These are phyloP conservation scores for Ennomos quercinarius DNA, from an alignment of 2,888 invertebrate genomes.

Conservation along the genomic window DNA sequence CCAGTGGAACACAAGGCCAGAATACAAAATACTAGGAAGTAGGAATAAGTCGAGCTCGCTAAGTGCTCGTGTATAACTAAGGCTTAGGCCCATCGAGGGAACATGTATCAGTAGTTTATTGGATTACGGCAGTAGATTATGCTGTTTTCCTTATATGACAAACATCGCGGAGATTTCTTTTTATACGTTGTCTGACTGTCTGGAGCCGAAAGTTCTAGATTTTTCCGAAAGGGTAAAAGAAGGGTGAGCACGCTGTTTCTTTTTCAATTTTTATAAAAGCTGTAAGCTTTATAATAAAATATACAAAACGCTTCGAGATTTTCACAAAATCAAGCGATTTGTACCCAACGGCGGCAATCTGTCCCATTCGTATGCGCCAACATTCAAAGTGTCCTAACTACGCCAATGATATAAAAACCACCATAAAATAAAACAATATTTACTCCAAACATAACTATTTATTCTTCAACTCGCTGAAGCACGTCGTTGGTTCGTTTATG, in stretches of 20 bases:
- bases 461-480: slow-evolving; percentile 36
- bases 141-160: slow-evolving; percentile 22
- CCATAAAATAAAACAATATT: slow-evolving; percentile 58
- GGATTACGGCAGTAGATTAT: slow-evolving; percentile 26
- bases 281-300: slow-evolving; percentile 16
- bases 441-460: slow-evolving; percentile 49
- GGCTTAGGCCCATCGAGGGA: slow-evolving; percentile 25
- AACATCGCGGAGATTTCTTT: slow-evolving; percentile 3
- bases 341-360: slow-evolving; percentile 29
- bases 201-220: slow-evolving; percentile 1
- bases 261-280: slow-evolving; percentile 20
- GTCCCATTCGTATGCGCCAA: slow-evolving; percentile 51
- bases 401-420: slow-evolving; percentile 56
- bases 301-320: slow-evolving; percentile 4
- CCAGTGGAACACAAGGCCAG: slow-evolving; percentile 31
- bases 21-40: slow-evolving; percentile 34
- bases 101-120: slow-evolving; percentile 19
- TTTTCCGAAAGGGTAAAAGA: not conserved
- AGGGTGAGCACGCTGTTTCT: not conserved
- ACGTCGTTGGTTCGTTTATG: slow-evolving; percentile 27
- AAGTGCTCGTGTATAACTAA: slow-evolving; percentile 28
- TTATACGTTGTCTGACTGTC: not conserved
- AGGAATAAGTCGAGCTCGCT: slow-evolving; percentile 18
- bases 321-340: slow-evolving; percentile 19
- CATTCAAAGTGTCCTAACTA: slow-evolving; percentile 45